phyloP scores from a whole-genome alignment of 2,113 vertebrate species.

The Melanerpes aurifrons region DNA sequence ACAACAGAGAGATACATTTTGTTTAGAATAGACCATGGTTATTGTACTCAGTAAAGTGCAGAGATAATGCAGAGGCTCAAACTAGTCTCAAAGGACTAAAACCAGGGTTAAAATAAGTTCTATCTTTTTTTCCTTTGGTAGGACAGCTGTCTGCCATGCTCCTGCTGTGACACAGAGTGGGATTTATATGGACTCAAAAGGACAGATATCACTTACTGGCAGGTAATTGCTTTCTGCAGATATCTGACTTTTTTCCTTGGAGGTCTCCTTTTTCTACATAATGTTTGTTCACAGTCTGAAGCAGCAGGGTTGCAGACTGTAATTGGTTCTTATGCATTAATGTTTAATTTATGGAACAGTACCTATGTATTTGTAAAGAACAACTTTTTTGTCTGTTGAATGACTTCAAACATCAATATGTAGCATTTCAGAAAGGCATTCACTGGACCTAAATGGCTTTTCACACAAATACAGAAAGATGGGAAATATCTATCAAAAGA shows the following conservation, averaged over 20 bases:
- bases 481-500: background rate
- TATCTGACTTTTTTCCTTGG: conserved; percentile 19
- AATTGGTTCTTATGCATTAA: background rate
- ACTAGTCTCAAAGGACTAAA: background rate
- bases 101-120: background rate
- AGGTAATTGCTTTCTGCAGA: conserved; percentile 27
- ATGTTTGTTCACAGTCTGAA: background rate
- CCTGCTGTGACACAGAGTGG: background rate
- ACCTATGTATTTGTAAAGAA: background rate
- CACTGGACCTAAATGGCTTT: background rate
- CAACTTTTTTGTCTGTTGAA: background rate
- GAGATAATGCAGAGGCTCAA: background rate
- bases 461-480: background rate
- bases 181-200: background rate
- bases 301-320: conserved; percentile 2
- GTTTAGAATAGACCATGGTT: background rate
- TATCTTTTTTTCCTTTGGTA: background rate
- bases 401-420: background rate
- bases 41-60: background rate
- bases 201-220: background rate
- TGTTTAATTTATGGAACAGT: conserved; percentile 21
- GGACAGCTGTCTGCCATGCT: conserved; percentile 19
- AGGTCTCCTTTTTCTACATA: background rate
- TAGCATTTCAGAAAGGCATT: background rate
- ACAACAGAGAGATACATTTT: background rate